Base-by-base conservation (phyloP, 2,888 invertebrate genomes). In the Caradrina kadenii region DNA sequence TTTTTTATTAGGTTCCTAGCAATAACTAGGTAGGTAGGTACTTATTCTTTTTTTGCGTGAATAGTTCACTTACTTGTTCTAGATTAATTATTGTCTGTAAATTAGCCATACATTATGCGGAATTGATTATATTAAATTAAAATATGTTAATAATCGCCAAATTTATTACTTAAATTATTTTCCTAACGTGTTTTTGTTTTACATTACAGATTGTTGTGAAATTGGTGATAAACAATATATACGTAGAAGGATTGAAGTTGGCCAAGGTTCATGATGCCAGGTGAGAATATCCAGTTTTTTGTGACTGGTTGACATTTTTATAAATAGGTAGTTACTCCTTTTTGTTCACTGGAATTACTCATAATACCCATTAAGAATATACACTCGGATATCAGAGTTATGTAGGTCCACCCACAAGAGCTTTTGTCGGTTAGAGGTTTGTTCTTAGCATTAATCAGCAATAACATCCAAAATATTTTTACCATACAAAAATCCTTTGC, bases 201-300 rank as follows among this genome's bases (percentile, higher is more conserved):
- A 58, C 8, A 87, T 91, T 90, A 19, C 89, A 96, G 90, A 92
- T 93, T 21, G 63, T 76, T 39, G 96, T 93, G 1, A 96, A 94
- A 84, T 87, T 96, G 81, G 80, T 89, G 17, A 87, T 96, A 75
- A 96, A 92, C 81, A 95, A 97, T 82, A 93, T 96, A 0, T 93
- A 93, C 69, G 94, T 96, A 0, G 92, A 94, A 79, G 97, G 97
- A 5, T 82, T 97, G 39, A 94, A 96, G 66, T 90, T 91, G 39
- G 91, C 96, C 7, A 94, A 91, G 31, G 96, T 97, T 59, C 93
- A 96, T 55, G 96, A 96, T 76, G 96, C 96, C 45, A 96, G 96
- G 92, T 96, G 89, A 65, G 81, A 74, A 59, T 8, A 13, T 21
- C 45, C 26, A 21, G 22, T 26, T 56, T 58, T 35, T 19, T 15